A percentile compares a stretch with the other conserved stretches of the same genome.
Evolutionary conservation across 2,888 invertebrate species (phyloP).

Genomic region (Trachelus tabidus): DNA sequence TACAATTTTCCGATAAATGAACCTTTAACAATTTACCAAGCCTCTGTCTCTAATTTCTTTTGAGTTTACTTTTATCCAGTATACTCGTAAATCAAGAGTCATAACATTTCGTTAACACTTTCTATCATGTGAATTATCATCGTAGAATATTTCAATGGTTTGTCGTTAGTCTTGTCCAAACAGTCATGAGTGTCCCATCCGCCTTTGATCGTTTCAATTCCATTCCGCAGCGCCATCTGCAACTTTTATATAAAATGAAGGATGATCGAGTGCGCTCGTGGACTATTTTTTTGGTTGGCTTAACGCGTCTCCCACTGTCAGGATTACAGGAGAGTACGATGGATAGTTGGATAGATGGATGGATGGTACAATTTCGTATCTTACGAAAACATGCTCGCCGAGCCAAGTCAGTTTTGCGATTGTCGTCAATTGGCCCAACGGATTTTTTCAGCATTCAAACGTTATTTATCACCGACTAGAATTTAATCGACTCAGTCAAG

Average conservation of each 20-base stretch:
- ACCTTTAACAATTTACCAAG: neutral
- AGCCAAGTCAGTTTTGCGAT: neutral
- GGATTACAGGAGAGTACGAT: neutral
- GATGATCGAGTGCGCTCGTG: neutral
- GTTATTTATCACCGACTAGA: neutral
- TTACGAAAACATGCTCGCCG: neutral
- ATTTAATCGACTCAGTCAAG: neutral
- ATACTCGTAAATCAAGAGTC: neutral
- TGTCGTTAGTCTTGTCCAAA: neutral
- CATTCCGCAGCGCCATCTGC: neutral
- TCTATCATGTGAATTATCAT: neutral
- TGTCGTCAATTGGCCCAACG: neutral
- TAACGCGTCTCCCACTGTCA: neutral
- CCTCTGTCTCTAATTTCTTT: neutral
- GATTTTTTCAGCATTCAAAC: neutral
- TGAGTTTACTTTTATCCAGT: neutral
- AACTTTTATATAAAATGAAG: neutral
- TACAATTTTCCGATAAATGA: neutral
- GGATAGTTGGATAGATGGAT: neutral
- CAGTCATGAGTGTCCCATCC: neutral
- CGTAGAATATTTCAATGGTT: neutral
- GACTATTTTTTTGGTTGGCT: neutral
- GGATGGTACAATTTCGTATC: neutral
- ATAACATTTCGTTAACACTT: neutral
- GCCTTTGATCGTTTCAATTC: neutral